Percentiles rank a stretch among this genome's conserved stretches.
Conservation (phyloP, 1,140 invertebrate species). For the Microplitis demolitor region DNA sequence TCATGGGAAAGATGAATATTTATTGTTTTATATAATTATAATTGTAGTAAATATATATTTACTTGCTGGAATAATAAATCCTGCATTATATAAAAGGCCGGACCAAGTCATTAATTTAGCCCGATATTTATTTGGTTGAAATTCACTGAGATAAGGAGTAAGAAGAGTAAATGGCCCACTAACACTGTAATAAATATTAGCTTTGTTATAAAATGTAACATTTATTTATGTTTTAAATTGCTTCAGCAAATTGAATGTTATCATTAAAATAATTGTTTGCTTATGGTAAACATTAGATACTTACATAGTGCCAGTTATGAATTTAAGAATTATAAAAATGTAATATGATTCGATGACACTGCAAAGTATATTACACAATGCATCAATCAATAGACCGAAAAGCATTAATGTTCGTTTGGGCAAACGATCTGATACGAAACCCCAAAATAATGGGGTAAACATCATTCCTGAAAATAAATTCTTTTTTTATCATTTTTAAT, state of each 20-base stretch:
- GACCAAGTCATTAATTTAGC: slow-evolving; percentile 45
- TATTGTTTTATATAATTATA: too few relatives aligned
- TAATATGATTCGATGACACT: slow-evolving; percentile 62
- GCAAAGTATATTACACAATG: slow-evolving; percentile 60
- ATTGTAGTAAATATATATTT: slow-evolving; percentile 22
- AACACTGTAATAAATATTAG: slow-evolving; percentile 35
- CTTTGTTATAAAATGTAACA: not conserved
- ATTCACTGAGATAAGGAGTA: slow-evolving; percentile 53
- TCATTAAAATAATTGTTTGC: not conserved
- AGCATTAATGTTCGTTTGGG: slow-evolving; percentile 61
- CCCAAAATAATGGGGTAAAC: slow-evolving; percentile 65
- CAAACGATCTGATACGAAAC: slow-evolving; percentile 59
- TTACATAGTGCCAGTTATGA: slow-evolving; percentile 67
- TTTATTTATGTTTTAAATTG: not conserved
- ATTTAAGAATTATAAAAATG: slow-evolving; percentile 62
- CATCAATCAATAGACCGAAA: slow-evolving; percentile 62
- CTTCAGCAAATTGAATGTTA: not conserved
- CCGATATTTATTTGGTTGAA: slow-evolving; percentile 48
- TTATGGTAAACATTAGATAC: slow-evolving; percentile 32
- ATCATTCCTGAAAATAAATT: slow-evolving; percentile 60
- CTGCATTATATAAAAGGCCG: slow-evolving; percentile 42
- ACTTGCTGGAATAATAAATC: slow-evolving; percentile 53
- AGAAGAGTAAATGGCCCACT: slow-evolving; percentile 53
- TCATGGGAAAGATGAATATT: too few relatives aligned
- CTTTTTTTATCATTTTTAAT: too few relatives aligned